These are phyloP conservation scores for Augochlorella aurata DNA, from an alignment of 2,888 invertebrate species.

Conservation along the genomic window DNA sequence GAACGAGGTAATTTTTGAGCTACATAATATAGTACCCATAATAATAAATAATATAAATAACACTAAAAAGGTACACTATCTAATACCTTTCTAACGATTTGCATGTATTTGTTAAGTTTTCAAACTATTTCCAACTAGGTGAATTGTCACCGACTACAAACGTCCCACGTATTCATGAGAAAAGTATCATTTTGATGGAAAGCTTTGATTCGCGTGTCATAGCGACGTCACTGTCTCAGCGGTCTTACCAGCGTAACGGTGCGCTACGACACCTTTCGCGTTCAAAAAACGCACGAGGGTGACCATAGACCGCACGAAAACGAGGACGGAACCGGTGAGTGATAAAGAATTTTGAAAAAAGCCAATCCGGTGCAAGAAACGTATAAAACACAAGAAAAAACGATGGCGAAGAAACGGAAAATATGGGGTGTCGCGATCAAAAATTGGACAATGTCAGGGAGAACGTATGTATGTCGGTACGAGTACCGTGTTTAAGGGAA, in stretches of 20 bases:
- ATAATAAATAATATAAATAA: too few relatives aligned
- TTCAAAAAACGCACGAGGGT: not conserved
- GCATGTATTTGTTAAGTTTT: not conserved
- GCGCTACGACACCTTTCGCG: not conserved
- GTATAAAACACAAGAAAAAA: constrained; percentile 30
- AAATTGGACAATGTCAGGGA: constrained; percentile 7
- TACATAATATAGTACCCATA: not conserved
- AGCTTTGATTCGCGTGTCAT: constrained; percentile 13
- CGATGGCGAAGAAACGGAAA: constrained; percentile 48
- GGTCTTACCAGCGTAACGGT: constrained; percentile 5
- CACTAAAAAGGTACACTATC: not conserved
- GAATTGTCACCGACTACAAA: not conserved
- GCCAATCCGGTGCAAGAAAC: constrained; percentile 72
- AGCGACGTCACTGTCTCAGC: constrained; percentile 9
- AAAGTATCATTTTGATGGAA: not conserved
- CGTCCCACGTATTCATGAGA: not conserved
- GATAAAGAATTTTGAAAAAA: constrained; percentile 78
- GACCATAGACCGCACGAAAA: constrained; percentile 28
- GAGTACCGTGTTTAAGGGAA: constrained; percentile 72
- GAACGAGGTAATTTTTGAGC: not conserved
- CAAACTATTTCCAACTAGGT: not conserved
- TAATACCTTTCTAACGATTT: not conserved
- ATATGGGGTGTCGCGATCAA: constrained; percentile 45
- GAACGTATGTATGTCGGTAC: constrained; percentile 49
- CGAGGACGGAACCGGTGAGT: constrained; percentile 41